phyloP scores from a whole-genome alignment of 2,888 invertebrate species.

The Anticlea derivata region DNA sequence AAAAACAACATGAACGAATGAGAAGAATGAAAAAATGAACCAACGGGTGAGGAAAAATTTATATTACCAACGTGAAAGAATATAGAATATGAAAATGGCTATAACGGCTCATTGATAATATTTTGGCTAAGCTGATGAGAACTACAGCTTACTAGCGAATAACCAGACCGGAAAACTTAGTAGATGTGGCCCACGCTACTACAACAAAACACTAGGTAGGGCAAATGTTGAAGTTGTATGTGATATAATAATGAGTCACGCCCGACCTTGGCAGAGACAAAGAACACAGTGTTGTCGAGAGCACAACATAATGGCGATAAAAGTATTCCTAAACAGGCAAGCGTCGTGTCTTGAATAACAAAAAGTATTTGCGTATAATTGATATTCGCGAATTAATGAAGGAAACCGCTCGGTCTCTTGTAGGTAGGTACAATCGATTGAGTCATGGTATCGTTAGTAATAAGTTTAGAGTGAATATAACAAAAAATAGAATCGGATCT shows the following conservation, averaged over 20 bases:
- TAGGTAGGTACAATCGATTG: slow-evolving; percentile 20
- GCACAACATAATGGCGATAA: slow-evolving; percentile 63
- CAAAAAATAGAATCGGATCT: too few species aligned
- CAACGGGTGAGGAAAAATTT: too few species aligned
- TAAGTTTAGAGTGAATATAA: background rate
- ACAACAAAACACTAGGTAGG: slow-evolving; percentile 3
- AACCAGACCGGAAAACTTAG: background rate
- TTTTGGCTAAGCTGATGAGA: too few species aligned
- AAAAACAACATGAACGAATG: too few species aligned
- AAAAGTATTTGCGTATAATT: slow-evolving; percentile 45
- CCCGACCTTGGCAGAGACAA: slow-evolving; percentile 76
- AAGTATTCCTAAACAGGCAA: slow-evolving; percentile 65
- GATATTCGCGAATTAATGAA: slow-evolving; percentile 55
- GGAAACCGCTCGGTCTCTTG: slow-evolving; percentile 36
- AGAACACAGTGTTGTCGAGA: slow-evolving; percentile 62
- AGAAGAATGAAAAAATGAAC: too few species aligned
- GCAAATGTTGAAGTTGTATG: slow-evolving; percentile 18
- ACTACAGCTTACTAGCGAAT: background rate
- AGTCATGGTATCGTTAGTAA: slow-evolving; percentile 9
- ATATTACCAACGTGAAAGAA: too few species aligned
- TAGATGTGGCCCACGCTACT: background rate
- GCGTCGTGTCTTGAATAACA: slow-evolving; percentile 57
- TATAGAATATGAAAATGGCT: too few species aligned
- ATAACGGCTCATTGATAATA: too few species aligned
- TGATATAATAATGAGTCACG: slow-evolving; percentile 45